These are phyloP conservation scores for Chymomyza fuscimana DNA, from an alignment of 2,888 invertebrate species.

Conservation along the genomic window DNA sequence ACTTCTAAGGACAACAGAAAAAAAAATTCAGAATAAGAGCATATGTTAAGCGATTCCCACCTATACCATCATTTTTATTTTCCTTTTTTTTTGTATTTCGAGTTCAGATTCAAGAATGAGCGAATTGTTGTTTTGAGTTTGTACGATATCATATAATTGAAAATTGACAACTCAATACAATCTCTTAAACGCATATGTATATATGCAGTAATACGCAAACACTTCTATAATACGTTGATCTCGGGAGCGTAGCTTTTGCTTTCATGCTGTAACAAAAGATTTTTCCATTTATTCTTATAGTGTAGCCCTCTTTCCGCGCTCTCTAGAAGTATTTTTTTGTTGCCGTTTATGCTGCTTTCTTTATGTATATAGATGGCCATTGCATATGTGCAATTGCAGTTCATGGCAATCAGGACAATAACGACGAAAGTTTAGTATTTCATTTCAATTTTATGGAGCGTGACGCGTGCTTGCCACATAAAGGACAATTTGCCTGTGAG, in stretches of 20 bases:
- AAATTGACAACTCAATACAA: no score
- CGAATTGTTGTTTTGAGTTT: no score
- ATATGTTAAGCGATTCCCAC: no score
- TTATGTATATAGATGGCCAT: slow-evolving; percentile 55
- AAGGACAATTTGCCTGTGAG: slow-evolving; percentile 60
- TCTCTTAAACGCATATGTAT: no score
- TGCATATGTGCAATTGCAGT: slow-evolving; percentile 64
- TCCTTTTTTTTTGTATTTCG: no score
- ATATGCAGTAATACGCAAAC: no score
- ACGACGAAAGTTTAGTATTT: slow-evolving; percentile 67
- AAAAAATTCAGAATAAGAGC: no score
- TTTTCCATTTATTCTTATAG: not conserved
- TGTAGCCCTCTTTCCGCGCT: not conserved
- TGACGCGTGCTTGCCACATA: slow-evolving; percentile 53
- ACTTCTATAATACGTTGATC: not conserved
- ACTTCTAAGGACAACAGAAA: no score
- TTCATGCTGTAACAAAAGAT: not conserved
- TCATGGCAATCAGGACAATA: slow-evolving; percentile 67
- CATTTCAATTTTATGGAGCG: slow-evolving; percentile 70
- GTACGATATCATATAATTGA: no score
- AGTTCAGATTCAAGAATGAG: no score
- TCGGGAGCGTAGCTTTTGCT: not conserved
- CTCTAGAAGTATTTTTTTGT: not conserved
- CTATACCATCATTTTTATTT: no score
- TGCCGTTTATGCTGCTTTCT: slow-evolving; percentile 30